Conservation (phyloP, 2,797 vertebrate genomes). For the Columba guinea region DNA sequence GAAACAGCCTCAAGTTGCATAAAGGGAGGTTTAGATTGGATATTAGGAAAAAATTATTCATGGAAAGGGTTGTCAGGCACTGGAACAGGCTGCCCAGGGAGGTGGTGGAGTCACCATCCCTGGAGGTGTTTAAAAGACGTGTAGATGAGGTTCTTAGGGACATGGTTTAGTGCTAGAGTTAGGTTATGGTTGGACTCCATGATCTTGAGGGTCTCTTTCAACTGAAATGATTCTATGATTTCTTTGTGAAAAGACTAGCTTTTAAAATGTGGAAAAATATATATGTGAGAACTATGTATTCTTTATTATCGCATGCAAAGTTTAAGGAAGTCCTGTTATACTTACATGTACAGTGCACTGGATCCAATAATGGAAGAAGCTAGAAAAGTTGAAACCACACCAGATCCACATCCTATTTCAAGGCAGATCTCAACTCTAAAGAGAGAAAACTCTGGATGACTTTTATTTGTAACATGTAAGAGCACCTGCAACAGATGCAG, state of each 20-base stretch:
- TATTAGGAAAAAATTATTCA: no score
- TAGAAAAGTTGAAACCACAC: constrained; percentile 89
- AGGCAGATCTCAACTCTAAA: constrained; percentile 83
- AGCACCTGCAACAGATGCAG: background rate
- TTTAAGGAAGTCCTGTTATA: background rate
- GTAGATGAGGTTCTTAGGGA: no score
- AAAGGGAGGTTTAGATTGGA: no score
- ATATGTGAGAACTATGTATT: background rate
- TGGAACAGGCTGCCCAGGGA: no score
- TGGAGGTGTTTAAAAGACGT: no score
- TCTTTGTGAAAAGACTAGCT: background rate
- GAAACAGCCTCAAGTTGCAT: no score
- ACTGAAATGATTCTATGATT: background rate
- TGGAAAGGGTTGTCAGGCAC: no score
- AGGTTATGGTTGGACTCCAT: no score
- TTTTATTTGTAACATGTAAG: background rate
- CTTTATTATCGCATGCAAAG: background rate
- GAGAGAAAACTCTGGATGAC: background rate
- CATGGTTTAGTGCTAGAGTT: no score
- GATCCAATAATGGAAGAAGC: constrained; percentile 88
- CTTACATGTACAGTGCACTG: constrained; percentile 86
- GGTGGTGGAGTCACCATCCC: no score
- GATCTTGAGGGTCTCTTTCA: no score
- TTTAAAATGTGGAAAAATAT: background rate
- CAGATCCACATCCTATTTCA: constrained; percentile 94